Conservation (phyloP, 1,140 invertebrate genomes). For the Leptinotarsa undecemlineata region DNA sequence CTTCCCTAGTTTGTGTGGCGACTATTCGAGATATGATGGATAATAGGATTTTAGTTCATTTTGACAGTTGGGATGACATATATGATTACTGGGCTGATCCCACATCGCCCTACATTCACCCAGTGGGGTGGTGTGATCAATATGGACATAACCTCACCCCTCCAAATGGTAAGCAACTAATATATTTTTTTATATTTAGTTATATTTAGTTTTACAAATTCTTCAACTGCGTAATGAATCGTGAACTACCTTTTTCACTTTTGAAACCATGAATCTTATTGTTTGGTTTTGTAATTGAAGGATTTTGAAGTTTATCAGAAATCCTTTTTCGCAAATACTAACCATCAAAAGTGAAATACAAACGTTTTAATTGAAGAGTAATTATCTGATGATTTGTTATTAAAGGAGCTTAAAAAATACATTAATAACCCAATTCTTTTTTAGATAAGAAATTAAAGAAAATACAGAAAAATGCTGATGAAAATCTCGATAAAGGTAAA, state of each 20-base stretch:
- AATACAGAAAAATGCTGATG: constrained; percentile 9
- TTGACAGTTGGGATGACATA: constrained; percentile 92
- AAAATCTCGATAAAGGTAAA: constrained; percentile 17
- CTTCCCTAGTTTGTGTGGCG: constrained; percentile 84
- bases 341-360: too few relatives aligned
- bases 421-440: constrained; percentile 14
- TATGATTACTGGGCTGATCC: constrained; percentile 94
- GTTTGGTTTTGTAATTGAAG: too few relatives aligned
- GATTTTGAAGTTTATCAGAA: too few relatives aligned
- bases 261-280: too few relatives aligned
- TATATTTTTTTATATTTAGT: neutral
- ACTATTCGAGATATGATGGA: constrained; percentile 84
- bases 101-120: constrained; percentile 90
- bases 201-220: too few relatives aligned
- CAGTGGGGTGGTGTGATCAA: constrained; percentile 88
- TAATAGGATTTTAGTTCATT: constrained; percentile 85
- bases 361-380: too few relatives aligned
- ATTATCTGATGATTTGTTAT: too few relatives aligned
- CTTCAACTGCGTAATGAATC: too few relatives aligned
- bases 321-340: too few relatives aligned
- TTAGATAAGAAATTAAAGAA: constrained; percentile 15
- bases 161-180: constrained; percentile 74
- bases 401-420: neutral
- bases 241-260: too few relatives aligned
- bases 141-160: constrained; percentile 80